Base-by-base conservation (phyloP, 1,140 invertebrate genomes). In the Teleogryllus occipitalis region DNA sequence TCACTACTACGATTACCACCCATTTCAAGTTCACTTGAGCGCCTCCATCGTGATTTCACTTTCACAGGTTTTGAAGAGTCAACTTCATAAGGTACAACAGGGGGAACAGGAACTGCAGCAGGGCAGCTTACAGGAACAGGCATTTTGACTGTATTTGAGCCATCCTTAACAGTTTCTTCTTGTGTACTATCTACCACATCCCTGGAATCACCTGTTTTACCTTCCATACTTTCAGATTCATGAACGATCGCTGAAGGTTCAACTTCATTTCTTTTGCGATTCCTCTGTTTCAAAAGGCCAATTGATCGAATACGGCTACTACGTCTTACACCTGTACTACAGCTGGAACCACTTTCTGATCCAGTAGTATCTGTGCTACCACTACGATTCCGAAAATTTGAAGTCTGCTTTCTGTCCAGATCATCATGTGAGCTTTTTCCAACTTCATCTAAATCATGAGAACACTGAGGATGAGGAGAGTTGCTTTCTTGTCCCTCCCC, bases 41-140 rank as follows among this genome's bases (percentile, higher is more conserved):
- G 86, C 76, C 94, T 86, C 94, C 95, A 96, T 46, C 94, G 87
- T 8, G 94, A 95, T 85, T 96, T 96, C 0, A 96, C 93, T 88
- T 95, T 95, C 8, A 94, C 92, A 5, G 93, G 93, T 86, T 92
- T 93, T 12, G 49, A 80, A 78, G 47, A 76, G 39, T 81, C 79
- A 3, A 54, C 21, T 46, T 78, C 76, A 72, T 47, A 74, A 15
- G 14, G 46, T 39, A 48, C 14, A 39, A 75, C 48, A 48, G 48
- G 6, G 49, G 78, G 49, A 22, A 46, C 22, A 8, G 47, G 47
- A 47, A 48, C 8, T 21, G 76, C 48, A n/a, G 39, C 73, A 22
- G 75, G 75, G 47, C 22, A 73, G 65, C 75, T 80, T 7, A 39
- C 39, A 21, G 79, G 79, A n/a, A 21, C 27, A 47, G 79, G n/a